Evolutionary conservation across 2,888 invertebrate genomes (phyloP), one percentile per base, ranked within the genome.

Genomic region (Pherbina coryleti): DNA sequence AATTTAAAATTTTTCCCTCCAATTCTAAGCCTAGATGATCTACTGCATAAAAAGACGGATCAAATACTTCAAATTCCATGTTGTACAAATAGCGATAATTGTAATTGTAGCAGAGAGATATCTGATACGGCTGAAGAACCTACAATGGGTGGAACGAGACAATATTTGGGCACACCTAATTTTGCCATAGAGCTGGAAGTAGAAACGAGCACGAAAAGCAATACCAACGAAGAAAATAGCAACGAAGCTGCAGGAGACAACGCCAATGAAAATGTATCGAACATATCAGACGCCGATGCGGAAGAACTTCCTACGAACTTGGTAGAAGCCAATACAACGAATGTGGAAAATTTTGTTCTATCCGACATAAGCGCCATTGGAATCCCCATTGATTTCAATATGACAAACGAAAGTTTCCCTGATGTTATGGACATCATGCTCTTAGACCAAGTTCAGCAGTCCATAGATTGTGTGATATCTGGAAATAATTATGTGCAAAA

Each of bases 391-490:
- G 75, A 76, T 22, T 70, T 76, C 11, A 76, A 25, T 60, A 67
- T 75, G 37, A 22, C 57, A 34, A 75, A 69, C 19, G 69, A 51
- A 34, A 34, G 66, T 25, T 76, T 71, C 51, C 71, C 76, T 14
- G 76, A 76, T 76, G 62, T 76, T n/a, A 28, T 76, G n/a, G 71
- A 76, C 28, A 44, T 51, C 51, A 72, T 76, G 71, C 76, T 76
- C 37, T 64, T 64, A 60, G 71, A 71, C 4, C 76, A 72, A 72
- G 71, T 71, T 14, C 76, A 67, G 25, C 53, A 76, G 31, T 71
- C 76, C 11, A 76, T 71, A 22, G 76, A 76, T 66, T 76, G 76
- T 28, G 71, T 76, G 76, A 76, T 76, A 55, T 76, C 76, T 14
- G 76, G 71, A 22, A 76, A 67, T 57, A 72, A 76, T 25, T 64